Evolutionary conservation across 2,797 vertebrate genomes (phyloP).

Genomic region (Rachycentron canadum): DNA sequence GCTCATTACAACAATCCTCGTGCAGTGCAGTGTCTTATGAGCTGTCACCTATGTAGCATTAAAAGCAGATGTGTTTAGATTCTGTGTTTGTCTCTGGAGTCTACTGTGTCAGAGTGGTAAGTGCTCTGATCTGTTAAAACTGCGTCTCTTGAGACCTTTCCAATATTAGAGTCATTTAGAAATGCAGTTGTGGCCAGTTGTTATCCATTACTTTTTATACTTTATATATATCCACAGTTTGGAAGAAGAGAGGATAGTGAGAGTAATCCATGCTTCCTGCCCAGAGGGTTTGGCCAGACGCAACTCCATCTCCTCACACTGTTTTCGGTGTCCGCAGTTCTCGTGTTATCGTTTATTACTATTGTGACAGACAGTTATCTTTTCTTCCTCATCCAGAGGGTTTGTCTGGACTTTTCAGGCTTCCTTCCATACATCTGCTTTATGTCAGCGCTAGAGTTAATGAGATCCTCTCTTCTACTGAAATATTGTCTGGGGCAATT

Average conservation of each 20-base stretch:
- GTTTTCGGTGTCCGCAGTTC: neutral
- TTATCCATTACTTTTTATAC: neutral
- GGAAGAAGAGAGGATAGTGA: neutral
- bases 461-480: slow-evolving; percentile 39
- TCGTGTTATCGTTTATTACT: slow-evolving; percentile 35
- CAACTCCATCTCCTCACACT: slow-evolving; percentile 14
- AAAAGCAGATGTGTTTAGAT: slow-evolving; percentile 49
- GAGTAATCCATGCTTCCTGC: slow-evolving; percentile 15
- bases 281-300: slow-evolving; percentile 16
- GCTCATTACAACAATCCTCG: slow-evolving; percentile 20
- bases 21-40: slow-evolving; percentile 13
- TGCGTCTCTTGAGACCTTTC: neutral
- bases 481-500: slow-evolving; percentile 19
- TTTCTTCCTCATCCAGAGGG: slow-evolving; percentile 40
- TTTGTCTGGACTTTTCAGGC: slow-evolving; percentile 36
- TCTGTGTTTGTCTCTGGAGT: slow-evolving; percentile 6
- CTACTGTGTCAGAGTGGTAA: slow-evolving; percentile 3
- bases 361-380: slow-evolving; percentile 39
- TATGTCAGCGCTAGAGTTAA: slow-evolving; percentile 44
- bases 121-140: neutral
- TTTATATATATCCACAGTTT: slow-evolving; percentile 7
- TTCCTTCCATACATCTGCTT: slow-evolving; percentile 64
- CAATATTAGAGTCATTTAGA: slow-evolving; percentile 14
- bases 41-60: slow-evolving; percentile 38
- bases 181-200: neutral